These are phyloP conservation scores for Amiota communis DNA, from an alignment of 2,888 invertebrate genomes.

Conservation along the genomic window DNA sequence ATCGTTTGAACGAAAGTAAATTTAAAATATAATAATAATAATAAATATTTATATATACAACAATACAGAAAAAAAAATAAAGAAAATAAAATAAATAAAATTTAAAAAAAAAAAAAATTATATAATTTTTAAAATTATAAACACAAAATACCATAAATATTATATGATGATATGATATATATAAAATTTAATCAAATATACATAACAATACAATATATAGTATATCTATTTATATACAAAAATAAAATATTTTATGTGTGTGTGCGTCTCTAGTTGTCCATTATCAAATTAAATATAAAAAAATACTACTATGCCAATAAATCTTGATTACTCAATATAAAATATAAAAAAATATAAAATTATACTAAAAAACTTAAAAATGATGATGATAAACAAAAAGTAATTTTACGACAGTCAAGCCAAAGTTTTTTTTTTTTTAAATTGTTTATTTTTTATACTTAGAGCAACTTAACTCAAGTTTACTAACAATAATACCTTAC, in stretches of 20 bases:
- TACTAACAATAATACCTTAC: background rate
- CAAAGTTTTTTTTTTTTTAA: conserved; percentile 16
- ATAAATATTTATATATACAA: conserved; percentile 13
- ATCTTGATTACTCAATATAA: conserved; percentile 2
- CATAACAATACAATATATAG: conserved; percentile 1
- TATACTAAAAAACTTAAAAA: background rate
- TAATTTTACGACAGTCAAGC: conserved; percentile 7
- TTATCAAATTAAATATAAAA: background rate
- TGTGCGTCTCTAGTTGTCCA: conserved; percentile 25
- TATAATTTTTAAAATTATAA: conserved; percentile 44
- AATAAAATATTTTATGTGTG: conserved; percentile 21
- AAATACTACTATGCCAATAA: background rate
- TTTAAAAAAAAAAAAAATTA: conserved; percentile 4
- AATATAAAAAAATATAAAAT: background rate
- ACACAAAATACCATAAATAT: conserved; percentile 32
- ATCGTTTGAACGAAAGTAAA: background rate
- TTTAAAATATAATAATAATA: background rate
- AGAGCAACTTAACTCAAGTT: conserved; percentile 8
- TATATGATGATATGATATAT: conserved; percentile 37
- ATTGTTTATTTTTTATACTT: background rate
- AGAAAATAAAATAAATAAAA: conserved; percentile 42
- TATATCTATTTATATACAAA: conserved; percentile 23
- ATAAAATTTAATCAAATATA: background rate
- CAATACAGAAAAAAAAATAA: conserved; percentile 55
- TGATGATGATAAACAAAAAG: background rate